These are phyloP conservation scores for Meteorus sp. DNA, from an alignment of 1,140 invertebrate genomes.

Conservation along the genomic window DNA sequence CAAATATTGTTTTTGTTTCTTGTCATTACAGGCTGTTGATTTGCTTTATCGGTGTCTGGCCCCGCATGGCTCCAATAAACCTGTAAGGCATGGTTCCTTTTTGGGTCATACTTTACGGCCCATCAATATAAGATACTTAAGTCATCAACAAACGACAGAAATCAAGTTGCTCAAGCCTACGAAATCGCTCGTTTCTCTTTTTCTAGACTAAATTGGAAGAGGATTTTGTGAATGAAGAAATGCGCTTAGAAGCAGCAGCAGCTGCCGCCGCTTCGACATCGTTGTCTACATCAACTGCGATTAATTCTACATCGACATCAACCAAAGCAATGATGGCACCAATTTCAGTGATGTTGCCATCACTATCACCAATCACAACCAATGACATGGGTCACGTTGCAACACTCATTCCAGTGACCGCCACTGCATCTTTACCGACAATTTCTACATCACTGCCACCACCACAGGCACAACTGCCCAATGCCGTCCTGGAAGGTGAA, in stretches of 20 bases:
- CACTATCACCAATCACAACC: slow-evolving; percentile 44
- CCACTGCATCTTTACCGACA: slow-evolving; percentile 24
- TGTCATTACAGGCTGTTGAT: slow-evolving; percentile 60
- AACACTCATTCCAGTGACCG: slow-evolving; percentile 31
- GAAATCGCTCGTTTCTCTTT: slow-evolving; percentile 21
- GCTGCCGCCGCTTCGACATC: background rate
- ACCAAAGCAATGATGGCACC: slow-evolving; percentile 41
- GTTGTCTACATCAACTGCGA: background rate
- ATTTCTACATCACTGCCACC: slow-evolving; percentile 33
- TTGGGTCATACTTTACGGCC: slow-evolving; percentile 40
- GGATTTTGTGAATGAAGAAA: slow-evolving; percentile 52
- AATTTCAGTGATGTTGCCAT: slow-evolving; percentile 49
- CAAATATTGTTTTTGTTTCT: slow-evolving; percentile 57
- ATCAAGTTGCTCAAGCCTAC: slow-evolving; percentile 19
- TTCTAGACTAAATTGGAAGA: slow-evolving; percentile 56
- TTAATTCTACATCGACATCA: slow-evolving; percentile 5
- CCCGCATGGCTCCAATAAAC: slow-evolving; percentile 60
- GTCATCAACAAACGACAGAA: slow-evolving; percentile 17
- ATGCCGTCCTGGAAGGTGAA: slow-evolving; percentile 38
- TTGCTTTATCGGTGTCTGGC: slow-evolving; percentile 61
- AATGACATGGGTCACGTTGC: slow-evolving; percentile 31
- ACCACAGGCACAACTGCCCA: slow-evolving; percentile 21
- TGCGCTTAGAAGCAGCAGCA: slow-evolving; percentile 38
- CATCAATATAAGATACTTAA: slow-evolving; percentile 26
- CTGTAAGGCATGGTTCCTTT: slow-evolving; percentile 61